Evolutionary conservation across 2,888 invertebrate species (phyloP), one percentile per base, ranked within the genome.

Genomic region (Brachyopa scutellaris): DNA sequence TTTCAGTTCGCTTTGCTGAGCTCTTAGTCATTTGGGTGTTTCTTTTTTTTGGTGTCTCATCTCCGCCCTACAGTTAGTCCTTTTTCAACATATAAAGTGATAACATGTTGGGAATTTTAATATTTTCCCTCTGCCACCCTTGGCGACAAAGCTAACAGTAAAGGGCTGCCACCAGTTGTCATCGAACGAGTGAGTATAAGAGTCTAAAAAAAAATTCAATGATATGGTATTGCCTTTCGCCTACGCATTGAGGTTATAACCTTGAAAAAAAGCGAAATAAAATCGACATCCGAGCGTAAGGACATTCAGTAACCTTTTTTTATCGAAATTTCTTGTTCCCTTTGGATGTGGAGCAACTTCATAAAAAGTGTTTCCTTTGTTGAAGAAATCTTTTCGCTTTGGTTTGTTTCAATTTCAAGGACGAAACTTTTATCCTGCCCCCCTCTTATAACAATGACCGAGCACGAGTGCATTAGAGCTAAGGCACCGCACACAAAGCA

Each of bases 101-200:
- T 66, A 70, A 64, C 82, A 82, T 70, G 82, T 82, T 66, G 64
- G 42, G 82, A 82, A 82, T 82, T 76, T 82, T 76, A 82, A 82
- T 82, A 76, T 76, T 70, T 57, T 59, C 57, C 59, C 33, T 49
- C 42, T 69, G 69, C 29, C 70, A 64, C 70, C 62, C 61, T 55
- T 15, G 42, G 38, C 45, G n/a, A n/a, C n/a, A 77, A 45, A 36
- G 38, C 45, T 8, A 31, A 66, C 29, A 19, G 11, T 62, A 57
- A 51, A 36, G 67, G 49, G 61, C 57, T 49, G 62, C 61, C 69
- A 64, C 61, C 62, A 64, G 57, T 69, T 76, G 62, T 69, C 80
- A 69, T 69, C 79, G 66, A 53, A 74, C 62, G 74, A 69, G 61
- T 69, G n/a, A n/a, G n/a, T n/a, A n/a, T n/a, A 69, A 69, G 67